phyloP scores from a whole-genome alignment of 2,797 vertebrate genomes.

The Phataginus tricuspis region DNA sequence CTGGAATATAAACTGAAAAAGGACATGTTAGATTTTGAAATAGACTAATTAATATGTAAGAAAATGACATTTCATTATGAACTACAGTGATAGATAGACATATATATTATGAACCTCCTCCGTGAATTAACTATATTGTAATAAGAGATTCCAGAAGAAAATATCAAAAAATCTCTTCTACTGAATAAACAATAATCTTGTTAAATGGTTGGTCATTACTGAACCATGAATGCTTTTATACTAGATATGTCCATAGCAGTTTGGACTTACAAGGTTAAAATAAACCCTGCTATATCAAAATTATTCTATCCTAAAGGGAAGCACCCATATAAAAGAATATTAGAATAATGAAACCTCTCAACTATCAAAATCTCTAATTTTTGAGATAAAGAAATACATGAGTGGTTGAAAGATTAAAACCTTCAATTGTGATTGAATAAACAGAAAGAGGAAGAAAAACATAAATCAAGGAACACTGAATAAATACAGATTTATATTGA shows the following conservation, averaged over 20 bases:
- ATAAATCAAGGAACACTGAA: not conserved
- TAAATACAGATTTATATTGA: not conserved
- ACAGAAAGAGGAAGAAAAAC: not conserved
- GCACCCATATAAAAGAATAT: not conserved
- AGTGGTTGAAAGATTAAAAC: not conserved
- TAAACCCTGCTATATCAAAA: not conserved
- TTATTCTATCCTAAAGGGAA: not conserved
- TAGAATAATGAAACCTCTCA: not conserved
- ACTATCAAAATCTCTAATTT: not conserved
- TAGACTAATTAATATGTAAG: not conserved
- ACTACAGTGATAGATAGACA: not conserved
- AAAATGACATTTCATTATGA: not conserved
- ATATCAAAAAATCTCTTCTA: not conserved
- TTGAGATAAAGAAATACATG: not conserved
- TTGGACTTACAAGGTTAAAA: not conserved
- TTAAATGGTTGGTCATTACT: not conserved
- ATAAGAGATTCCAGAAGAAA: not conserved
- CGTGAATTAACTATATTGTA: not conserved
- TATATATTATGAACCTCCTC: not conserved
- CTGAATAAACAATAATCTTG: not conserved
- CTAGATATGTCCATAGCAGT: not conserved
- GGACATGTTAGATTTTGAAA: not conserved
- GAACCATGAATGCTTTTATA: not conserved
- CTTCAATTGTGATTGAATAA: not conserved
- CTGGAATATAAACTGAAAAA: not conserved